Base-by-base conservation (phyloP, 2,888 invertebrate genomes). In the Acleris laterana region DNA sequence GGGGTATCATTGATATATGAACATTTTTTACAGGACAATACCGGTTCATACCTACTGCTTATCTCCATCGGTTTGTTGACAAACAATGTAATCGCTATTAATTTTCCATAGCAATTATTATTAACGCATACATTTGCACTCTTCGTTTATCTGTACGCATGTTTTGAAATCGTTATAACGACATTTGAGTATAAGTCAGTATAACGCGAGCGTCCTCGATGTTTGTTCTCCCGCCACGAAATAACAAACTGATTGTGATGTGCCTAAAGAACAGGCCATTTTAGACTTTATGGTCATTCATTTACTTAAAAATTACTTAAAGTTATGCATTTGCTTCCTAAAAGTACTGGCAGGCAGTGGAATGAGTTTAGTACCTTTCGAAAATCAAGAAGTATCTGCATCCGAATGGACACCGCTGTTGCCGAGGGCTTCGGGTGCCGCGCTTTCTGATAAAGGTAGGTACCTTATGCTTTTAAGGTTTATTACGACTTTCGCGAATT, bases 381-480 rank as follows among this genome's bases (percentile, higher is more conserved):
- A 72, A 72, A 83, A 80, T 71, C 76, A 75, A 68, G 73, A 65
- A 52, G 72, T 57, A 67, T 74, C 80, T 66, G 59, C 70, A 25
- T 79, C 84, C 44, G 90, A 90, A 81, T 80, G 83, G 80, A 85
- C 88, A 20, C 90, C 89, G 6, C 74, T 90, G 69, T 75, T 90
- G 69, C 70, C 69, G 65, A 76, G 75, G 58, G 62, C 75, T 42
- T 6, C 68, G 68, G 71, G 69, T 72, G 16, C 44, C 67, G 67
- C 63, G 51, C 67, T 71, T 68, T 73, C 70, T 74, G 69, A 71
- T 66, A 75, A 69, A 72, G 73, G 72, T 76, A 38, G 3, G 11
- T 32, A 32, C 13, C 38, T 38, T 13, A 38, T 5, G 38, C 1
- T 38, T 38, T 38, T 38, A 11, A 11, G 13, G 38, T 38, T 13